Conservation (phyloP, 2,888 invertebrate species). For the Mongoloraphidia duomilia region DNA sequence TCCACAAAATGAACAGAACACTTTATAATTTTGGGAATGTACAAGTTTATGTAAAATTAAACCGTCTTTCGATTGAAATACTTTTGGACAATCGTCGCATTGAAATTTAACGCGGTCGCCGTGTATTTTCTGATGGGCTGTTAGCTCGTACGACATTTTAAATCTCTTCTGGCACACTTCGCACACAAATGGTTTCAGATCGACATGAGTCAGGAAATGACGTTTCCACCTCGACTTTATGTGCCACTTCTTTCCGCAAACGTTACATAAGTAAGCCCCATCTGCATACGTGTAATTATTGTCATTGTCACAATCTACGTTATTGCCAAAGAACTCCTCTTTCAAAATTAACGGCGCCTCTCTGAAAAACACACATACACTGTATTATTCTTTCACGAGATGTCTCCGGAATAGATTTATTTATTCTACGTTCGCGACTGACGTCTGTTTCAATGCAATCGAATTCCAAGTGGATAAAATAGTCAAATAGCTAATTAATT, state of each 20-base stretch:
- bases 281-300: no score
- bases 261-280: background rate
- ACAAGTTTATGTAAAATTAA: conserved; percentile 8
- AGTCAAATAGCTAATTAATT: no score
- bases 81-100: conserved; percentile 12
- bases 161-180: conserved; percentile 1
- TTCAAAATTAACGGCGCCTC: no score
- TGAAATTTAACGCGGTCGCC: background rate
- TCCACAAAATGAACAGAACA: conserved; percentile 4
- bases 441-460: no score
- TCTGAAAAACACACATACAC: no score
- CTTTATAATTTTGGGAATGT: conserved; percentile 9
- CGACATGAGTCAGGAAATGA: conserved; percentile 2
- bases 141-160: background rate
- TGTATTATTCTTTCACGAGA: no score
- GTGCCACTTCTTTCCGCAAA: conserved; percentile 6
- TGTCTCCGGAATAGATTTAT: no score
- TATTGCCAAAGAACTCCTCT: no score
- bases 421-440: no score
- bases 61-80: conserved; percentile 7
- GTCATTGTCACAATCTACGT: no score
- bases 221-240: background rate
- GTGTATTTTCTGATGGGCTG: no score
- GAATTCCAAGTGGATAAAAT: no score
- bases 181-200: conserved; percentile 1